Evolutionary conservation across 2,797 vertebrate species (phyloP), one percentile per base, ranked within the genome.

Genomic region (Pantherophis alleghaniensis): DNA sequence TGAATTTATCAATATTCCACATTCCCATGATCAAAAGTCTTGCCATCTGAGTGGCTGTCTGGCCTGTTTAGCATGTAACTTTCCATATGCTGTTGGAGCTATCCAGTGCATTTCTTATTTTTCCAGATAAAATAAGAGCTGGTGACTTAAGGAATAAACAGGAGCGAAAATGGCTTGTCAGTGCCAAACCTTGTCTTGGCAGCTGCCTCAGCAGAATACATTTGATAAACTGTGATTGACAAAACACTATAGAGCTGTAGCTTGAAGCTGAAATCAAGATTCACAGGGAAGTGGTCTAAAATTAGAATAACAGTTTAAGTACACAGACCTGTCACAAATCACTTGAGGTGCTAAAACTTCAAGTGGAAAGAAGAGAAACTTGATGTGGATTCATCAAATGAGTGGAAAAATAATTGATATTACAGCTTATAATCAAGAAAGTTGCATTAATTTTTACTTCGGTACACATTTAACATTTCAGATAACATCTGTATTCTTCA

Each of bases 171-270:
- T 96, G 96, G 95, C 95, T 96, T 96, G 95, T 97, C 96, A 95
- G 57, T 95, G 94, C 96, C 93, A 95, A 96, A 94, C 95, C 96
- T 94, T 96, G 96, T 96, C 95, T 96, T 97, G 96, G 95, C 96
- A 97, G 96, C 96, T 97, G 96, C 96, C 95, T 96, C 95, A 95
- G 93, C 96, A 97, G 96, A 97, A 97, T 95, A 94, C 95, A 96
- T 96, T 96, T 97, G 94, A 97, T 97, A 97, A 97, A 97, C 95
- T 96, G 95, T 96, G 97, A 96, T 96, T 97, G 97, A 97, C 95
- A 97, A 96, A 97, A 97, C 93, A 95, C 96, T 96, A 96, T 95
- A 97, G 96, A 97, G 96, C 95, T 96, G 91, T 93, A 91, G 95
- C 95, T 96, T 97, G 94, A 95, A 96, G 92, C 92, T 95, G 94